Percentiles rank a stretch among this genome's conserved stretches.
Evolutionary conservation across 2,888 invertebrate genomes (phyloP).

Genomic region (Pammene aurita): DNA sequence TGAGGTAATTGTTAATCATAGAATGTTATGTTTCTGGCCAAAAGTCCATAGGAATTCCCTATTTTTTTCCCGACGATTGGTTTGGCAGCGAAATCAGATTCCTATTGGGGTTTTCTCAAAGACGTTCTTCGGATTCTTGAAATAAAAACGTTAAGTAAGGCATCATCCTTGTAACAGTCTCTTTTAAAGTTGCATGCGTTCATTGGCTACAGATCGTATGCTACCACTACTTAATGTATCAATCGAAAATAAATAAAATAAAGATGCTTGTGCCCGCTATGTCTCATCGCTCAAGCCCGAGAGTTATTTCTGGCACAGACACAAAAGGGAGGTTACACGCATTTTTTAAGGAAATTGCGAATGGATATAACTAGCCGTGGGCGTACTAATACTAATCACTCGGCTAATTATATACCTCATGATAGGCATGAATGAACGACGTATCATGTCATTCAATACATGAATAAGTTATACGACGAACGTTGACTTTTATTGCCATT

Average conservation of each 20-base stretch:
- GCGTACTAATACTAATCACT: slow-evolving; percentile 54
- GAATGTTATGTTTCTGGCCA: too few relatives aligned
- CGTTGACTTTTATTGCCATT: slow-evolving; percentile 20
- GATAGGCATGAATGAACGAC: slow-evolving; percentile 7
- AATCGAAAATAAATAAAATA: not conserved
- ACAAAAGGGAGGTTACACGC: slow-evolving; percentile 58
- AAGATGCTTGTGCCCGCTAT: not conserved
- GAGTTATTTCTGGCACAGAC: slow-evolving; percentile 57
- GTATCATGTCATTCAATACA: slow-evolving; percentile 5
- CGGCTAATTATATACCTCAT: slow-evolving; percentile 39
- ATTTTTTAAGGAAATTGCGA: slow-evolving; percentile 59
- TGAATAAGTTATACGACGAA: slow-evolving; percentile 18
- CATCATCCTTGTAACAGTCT: too few relatives aligned
- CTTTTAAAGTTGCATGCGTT: too few relatives aligned
- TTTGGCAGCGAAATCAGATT: too few relatives aligned
- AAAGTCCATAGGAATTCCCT: too few relatives aligned
- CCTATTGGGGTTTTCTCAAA: too few relatives aligned
- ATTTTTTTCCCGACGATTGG: too few relatives aligned
- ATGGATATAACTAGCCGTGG: slow-evolving; percentile 51
- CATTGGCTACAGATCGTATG: too few relatives aligned
- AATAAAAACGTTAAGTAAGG: too few relatives aligned
- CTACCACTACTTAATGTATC: too few relatives aligned
- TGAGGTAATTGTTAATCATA: too few relatives aligned
- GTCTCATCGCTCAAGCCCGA: slow-evolving; percentile 38
- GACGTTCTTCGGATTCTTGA: too few relatives aligned